Base-by-base conservation (phyloP, 2,797 vertebrate species). In the Oryzias sinensis region DNA sequence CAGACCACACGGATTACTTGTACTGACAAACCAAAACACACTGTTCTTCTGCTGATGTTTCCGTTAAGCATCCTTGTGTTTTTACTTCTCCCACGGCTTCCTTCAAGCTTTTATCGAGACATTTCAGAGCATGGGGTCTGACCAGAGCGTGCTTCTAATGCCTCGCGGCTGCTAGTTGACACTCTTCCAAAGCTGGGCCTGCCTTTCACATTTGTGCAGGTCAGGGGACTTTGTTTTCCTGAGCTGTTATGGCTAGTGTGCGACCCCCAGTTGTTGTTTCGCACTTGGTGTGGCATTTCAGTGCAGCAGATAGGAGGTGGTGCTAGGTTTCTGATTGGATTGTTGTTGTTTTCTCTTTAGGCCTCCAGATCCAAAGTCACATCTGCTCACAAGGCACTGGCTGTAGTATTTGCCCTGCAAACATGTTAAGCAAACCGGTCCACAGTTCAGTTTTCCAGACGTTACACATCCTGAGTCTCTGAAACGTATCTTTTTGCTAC, bases 211-310 rank as follows among this genome's bases (percentile, higher is more conserved):
- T 84, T 80, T 74, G 72, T 70, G 65, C 60, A 55, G 83, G 80
- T 82, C 79, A 68, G 70, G 62, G 56, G 72, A 80, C 79, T 81
- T 76, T 84, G 83, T 87, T 88, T 90, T 75, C 65, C 82, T 87
- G 76, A 62, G 75, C 79, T 87, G 85, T 88, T 76, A 80, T 77
- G 72, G 74, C 33, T 37, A 37, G 33, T 11, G 33, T 37, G 79
- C 87, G 78, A 81, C 80, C 76, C 68, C 71, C 79, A 80, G 83
- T 86, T 88, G 84, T 87, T 90, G 76, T 88, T 88, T 89, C 74
- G 72, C 77, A 81, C 83, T 87, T 83, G 33, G 58, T 60, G 68
- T 33, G 72, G 65, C 78, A 80, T 70, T 76, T 59, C 14, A 54
- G 58, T 68, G 66, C 75, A 67, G 47, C 69, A 62, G 77, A 68